Base-by-base conservation (phyloP, 2,113 vertebrate genomes). In the Suncus etruscus region DNA sequence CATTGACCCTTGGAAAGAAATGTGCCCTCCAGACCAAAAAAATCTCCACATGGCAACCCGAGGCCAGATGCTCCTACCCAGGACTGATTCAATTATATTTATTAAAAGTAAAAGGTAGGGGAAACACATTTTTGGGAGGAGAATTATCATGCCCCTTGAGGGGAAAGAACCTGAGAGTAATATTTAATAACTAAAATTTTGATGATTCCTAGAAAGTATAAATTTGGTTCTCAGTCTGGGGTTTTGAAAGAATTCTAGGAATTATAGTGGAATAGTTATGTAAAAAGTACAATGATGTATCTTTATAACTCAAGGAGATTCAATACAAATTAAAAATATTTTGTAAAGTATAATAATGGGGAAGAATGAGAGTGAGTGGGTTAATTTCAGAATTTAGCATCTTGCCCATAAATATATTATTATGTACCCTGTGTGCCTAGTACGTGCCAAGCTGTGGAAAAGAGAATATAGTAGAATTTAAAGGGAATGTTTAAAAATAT, bases 1-100 rank as follows among this genome's bases (percentile, higher is more conserved):
- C 89, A 97, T 98, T 79, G 97, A 98, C 96, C 94, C 97, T n/a
- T 97, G 98, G 84, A 97, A 70, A 98, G 92, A 99, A 98, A 94
- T 98, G 98, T 95, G 97, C 96, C 69, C 97, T 97, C 50, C 97
- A 96, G 97, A 98, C 96, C n/a, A 98, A 98, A 96, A 98, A 97
- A 66, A 79, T 95, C 96, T 94, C 68, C 95, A 86, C 91, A 87
- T 16, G 97, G 98, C 96, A 98, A 98, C 95, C 96, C 97, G 91
- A 97, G 98, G 87, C 94, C 97, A 20, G 98, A 98, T 94, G 95
- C 96, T 87, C 95, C 97, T 80, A 89, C 98, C 75, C 97, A 98
- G 97, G 97, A 95, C 93, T 70, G 73, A 96, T 91, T 51, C 80
- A 72, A 1, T 94, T 93, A 93, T 88, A 86, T 92, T 90, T 89